A percentile compares a stretch with the other conserved stretches of the same genome.
These are phyloP conservation scores for Lepidonotus clava DNA, from an alignment of 2,888 invertebrate genomes.

Conservation along the genomic window DNA sequence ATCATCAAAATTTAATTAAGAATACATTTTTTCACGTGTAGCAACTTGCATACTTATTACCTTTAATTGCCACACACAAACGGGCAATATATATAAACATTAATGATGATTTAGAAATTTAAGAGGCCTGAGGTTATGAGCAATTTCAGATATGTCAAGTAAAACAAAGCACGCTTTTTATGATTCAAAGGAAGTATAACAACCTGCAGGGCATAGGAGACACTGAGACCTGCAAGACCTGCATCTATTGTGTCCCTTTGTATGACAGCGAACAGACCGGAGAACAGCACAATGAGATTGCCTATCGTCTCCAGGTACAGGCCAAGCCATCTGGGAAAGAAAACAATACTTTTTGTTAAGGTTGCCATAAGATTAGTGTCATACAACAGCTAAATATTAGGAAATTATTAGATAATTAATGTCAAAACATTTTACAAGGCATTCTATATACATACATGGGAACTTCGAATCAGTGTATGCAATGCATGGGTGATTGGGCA, in stretches of 20 bases:
- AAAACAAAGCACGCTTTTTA: neutral
- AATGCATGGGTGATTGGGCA: too few species aligned
- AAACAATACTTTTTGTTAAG: too few species aligned
- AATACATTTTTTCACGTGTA: neutral
- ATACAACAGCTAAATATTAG: too few species aligned
- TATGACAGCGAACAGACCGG: conserved; percentile 64
- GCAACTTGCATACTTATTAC: neutral
- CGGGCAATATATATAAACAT: neutral
- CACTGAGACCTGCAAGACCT: conserved; percentile 65
- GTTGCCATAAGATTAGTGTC: too few species aligned
- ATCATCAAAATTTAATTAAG: neutral
- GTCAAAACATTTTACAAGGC: too few species aligned
- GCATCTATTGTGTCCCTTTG: conserved; percentile 59
- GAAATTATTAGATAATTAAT: too few species aligned
- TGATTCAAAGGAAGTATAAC: neutral
- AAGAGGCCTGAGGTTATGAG: neutral
- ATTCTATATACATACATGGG: too few species aligned
- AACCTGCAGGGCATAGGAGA: conserved; percentile 66
- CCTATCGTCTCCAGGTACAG: conserved; percentile 65
- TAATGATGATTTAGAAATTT: neutral
- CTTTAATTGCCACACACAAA: neutral
- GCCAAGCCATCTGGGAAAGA: conserved; percentile 64
- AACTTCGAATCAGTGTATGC: too few species aligned
- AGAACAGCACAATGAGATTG: conserved; percentile 65
- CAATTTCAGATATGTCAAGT: too few species aligned